These are phyloP conservation scores for Calliopum simillimum DNA, from an alignment of 2,888 invertebrate genomes.

Conservation along the genomic window DNA sequence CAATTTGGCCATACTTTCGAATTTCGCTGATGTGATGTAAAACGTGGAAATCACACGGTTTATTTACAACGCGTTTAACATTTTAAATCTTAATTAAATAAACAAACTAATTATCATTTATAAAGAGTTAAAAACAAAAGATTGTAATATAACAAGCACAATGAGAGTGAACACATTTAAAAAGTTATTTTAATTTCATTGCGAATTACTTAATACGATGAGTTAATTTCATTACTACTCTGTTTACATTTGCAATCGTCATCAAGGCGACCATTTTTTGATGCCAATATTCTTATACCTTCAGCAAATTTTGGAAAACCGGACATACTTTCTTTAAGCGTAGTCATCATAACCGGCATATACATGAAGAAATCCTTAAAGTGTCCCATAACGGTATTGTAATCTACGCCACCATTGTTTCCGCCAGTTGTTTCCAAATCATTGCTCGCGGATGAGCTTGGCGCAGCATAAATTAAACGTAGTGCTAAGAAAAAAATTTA, in stretches of 20 bases:
- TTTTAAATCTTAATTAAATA: conserved; percentile 12
- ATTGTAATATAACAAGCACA: neutral
- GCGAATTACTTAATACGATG: neutral
- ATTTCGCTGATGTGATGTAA: conserved; percentile 7
- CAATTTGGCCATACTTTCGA: neutral
- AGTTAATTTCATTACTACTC: conserved; percentile 50
- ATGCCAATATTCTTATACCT: conserved; percentile 56
- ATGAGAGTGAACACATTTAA: neutral
- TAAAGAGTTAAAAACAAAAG: neutral
- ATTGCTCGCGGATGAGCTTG: neutral
- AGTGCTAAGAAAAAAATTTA: conserved; percentile 33
- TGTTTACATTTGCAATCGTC: conserved; percentile 57
- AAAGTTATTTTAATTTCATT: neutral
- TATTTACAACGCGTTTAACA: conserved; percentile 18
- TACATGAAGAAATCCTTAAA: conserved; percentile 65
- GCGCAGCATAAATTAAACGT: conserved; percentile 31
- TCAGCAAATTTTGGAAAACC: conserved; percentile 63
- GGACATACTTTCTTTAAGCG: conserved; percentile 60
- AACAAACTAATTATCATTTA: neutral
- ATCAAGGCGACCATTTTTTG: conserved; percentile 48
- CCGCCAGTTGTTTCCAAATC: neutral
- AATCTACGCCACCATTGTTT: conserved; percentile 51
- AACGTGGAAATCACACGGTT: conserved; percentile 8
- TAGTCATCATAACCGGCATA: conserved; percentile 63
- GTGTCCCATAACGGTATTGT: conserved; percentile 59